A percentile compares a stretch with the other conserved stretches of the same genome.
phyloP scores from a whole-genome alignment of 1,140 invertebrate genomes.

The Andrena cerasifolii region DNA sequence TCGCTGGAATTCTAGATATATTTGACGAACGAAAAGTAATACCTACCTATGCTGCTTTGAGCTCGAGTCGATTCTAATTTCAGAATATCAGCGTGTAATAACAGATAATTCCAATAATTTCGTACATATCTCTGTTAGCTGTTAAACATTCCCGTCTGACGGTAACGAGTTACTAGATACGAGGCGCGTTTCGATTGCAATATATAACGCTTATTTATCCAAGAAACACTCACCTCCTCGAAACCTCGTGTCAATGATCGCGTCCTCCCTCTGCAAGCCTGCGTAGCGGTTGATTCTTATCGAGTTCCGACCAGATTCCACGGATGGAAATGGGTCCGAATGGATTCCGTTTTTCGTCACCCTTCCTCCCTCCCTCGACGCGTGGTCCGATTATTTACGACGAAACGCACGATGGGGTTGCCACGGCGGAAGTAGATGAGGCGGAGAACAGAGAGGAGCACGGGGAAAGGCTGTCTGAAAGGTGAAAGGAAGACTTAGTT shows the following conservation, averaged over 20 bases:
- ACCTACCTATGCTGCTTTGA: too few species aligned
- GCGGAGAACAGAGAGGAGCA: conserved; percentile 20
- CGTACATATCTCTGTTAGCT: too few species aligned
- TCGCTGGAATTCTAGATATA: too few species aligned
- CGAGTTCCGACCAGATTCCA: conserved; percentile 28
- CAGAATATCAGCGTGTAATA: too few species aligned
- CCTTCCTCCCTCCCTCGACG: conserved; percentile 12
- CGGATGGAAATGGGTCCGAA: background rate
- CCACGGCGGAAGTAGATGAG: conserved; percentile 11
- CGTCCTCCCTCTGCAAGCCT: background rate
- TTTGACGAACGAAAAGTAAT: too few species aligned
- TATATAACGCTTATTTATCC: too few species aligned
- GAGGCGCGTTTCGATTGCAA: too few species aligned
- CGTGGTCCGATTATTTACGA: conserved; percentile 59
- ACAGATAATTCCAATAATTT: too few species aligned
- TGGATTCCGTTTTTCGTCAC: conserved; percentile 23
- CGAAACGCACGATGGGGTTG: conserved; percentile 34
- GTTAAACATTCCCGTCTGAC: too few species aligned
- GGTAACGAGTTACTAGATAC: too few species aligned
- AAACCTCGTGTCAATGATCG: conserved; percentile 1
- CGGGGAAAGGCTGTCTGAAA: conserved; percentile 47
- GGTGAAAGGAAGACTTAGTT: conserved; percentile 65
- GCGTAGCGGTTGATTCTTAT: background rate
- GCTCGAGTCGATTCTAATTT: too few species aligned
- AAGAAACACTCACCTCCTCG: background rate